phyloP scores from a whole-genome alignment of 2,888 invertebrate genomes.

The Dromius quadrimaculatus region DNA sequence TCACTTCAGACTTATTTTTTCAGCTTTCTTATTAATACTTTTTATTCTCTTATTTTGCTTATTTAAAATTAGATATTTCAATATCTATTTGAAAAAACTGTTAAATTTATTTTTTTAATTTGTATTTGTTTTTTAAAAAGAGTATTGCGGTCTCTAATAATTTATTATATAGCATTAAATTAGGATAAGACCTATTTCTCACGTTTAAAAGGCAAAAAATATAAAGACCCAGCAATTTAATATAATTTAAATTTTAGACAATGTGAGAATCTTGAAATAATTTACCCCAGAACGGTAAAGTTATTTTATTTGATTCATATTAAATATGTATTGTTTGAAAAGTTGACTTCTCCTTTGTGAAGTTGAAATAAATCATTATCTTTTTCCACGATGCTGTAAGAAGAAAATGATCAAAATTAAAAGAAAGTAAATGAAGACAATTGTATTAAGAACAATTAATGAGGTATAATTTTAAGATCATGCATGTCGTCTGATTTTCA shows the following conservation, averaged over 20 bases:
- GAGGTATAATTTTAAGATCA: constrained; percentile 20
- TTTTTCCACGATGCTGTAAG: not conserved
- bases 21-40: too few species aligned
- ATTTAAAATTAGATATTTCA: too few species aligned
- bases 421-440: constrained; percentile 19
- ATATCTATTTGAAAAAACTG: too few species aligned
- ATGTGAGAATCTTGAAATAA: not conserved
- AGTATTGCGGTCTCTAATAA: not conserved
- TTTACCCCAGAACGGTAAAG: constrained; percentile 21
- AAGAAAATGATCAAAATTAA: not conserved
- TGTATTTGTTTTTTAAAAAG: not conserved
- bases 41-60: too few species aligned
- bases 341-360: constrained; percentile 1
- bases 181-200: constrained; percentile 21
- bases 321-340: constrained; percentile 4
- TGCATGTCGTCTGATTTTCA: constrained; percentile 15
- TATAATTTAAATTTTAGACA: constrained; percentile 16
- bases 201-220: constrained; percentile 12
- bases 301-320: constrained; percentile 13
- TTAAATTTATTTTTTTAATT: not conserved
- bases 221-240: constrained; percentile 7
- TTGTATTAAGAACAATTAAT: constrained; percentile 19
- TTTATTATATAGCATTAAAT: not conserved
- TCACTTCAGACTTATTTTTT: too few species aligned
- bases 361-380: constrained; percentile 14